A percentile compares a stretch with the other conserved stretches of the same genome.
Conservation (phyloP, 2,888 invertebrate genomes). For the Muschampia plurimacula region DNA sequence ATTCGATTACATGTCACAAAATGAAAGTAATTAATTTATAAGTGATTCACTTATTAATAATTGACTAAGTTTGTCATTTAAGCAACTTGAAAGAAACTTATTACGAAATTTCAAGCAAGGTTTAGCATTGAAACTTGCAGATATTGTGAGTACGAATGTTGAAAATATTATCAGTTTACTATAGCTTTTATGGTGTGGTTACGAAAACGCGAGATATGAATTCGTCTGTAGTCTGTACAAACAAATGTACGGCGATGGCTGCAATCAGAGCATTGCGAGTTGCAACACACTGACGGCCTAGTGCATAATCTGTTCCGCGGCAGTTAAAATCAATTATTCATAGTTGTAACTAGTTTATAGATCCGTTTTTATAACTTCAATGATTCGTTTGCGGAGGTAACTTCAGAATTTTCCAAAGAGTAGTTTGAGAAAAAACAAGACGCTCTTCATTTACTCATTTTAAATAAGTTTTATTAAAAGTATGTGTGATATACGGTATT, state of each 20-base stretch:
- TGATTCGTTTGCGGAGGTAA: background rate
- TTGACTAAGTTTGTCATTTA: constrained; percentile 6
- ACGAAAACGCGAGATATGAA: constrained; percentile 54
- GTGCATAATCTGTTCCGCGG: constrained; percentile 73
- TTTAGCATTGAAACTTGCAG: constrained; percentile 22
- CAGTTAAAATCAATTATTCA: constrained; percentile 53
- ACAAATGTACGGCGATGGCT: constrained; percentile 62
- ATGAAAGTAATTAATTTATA: constrained; percentile 25
- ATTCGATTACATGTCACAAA: constrained; percentile 14
- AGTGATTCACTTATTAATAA: constrained; percentile 2
- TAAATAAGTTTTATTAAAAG: background rate
- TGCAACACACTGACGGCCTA: constrained; percentile 77
- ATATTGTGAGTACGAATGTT: background rate
- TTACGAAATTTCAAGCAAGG: background rate
- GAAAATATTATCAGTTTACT: constrained; percentile 26
- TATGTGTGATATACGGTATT: background rate
- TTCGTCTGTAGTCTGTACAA: constrained; percentile 52
- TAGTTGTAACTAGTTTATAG: constrained; percentile 11
- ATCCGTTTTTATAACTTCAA: constrained; percentile 4
- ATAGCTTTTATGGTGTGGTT: constrained; percentile 54
- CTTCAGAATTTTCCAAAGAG: background rate
- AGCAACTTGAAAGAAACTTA: constrained; percentile 1
- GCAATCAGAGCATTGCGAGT: constrained; percentile 81
- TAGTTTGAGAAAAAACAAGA: background rate
- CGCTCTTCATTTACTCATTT: background rate